Conservation (phyloP, 2,888 invertebrate genomes). For the Parascotia fuliginaria region DNA sequence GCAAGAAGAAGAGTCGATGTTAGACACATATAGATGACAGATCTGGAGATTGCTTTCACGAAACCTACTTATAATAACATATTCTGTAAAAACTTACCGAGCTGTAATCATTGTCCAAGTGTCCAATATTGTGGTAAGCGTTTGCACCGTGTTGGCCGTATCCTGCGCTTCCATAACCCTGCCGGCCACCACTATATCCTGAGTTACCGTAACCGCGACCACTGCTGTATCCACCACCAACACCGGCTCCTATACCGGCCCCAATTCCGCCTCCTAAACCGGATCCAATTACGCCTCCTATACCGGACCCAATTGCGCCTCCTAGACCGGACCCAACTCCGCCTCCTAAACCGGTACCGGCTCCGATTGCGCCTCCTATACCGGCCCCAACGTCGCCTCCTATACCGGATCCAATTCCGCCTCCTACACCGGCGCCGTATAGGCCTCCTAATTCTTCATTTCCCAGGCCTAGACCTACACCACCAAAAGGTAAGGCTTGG, state of each 20-base stretch:
- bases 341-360: neutral
- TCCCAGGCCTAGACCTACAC: neutral
- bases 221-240: conserved; percentile 2
- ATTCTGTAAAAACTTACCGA: conserved; percentile 13
- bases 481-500: too few relatives aligned
- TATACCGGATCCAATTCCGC: too few relatives aligned
- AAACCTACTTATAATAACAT: too few relatives aligned
- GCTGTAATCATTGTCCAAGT: conserved; percentile 23
- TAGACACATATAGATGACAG: too few relatives aligned
- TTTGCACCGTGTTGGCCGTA: conserved; percentile 8
- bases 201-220: conserved; percentile 17
- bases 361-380: neutral
- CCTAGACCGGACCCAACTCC: neutral
- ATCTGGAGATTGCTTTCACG: too few relatives aligned
- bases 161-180: conserved; percentile 10
- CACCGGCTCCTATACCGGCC: neutral
- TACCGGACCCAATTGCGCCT: neutral
- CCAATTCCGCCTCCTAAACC: conserved; percentile 1
- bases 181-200: conserved; percentile 11
- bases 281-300: neutral
- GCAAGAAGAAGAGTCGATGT: too few relatives aligned
- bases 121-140: conserved; percentile 8
- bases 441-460: neutral
- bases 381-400: neutral
- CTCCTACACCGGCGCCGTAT: neutral